Evolutionary conservation across 2,113 vertebrate species (phyloP).

Genomic region (Sturnira hondurensis): DNA sequence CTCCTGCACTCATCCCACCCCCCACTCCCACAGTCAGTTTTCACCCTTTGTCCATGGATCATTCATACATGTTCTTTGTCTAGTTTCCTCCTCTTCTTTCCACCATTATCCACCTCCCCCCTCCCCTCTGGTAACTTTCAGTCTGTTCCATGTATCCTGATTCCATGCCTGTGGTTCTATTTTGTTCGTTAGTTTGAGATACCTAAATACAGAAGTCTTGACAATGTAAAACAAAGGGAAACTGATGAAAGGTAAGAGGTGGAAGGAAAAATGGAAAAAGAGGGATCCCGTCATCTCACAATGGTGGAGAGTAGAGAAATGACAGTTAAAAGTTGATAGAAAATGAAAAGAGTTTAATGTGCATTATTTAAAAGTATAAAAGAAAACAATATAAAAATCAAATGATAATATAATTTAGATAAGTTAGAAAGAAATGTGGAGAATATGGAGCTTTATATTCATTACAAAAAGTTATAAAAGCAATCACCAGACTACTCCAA

Average conservation of each 20-base stretch:
- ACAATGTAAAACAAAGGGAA: conserved; percentile 1
- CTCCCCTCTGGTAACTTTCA: no score
- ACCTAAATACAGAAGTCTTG: neutral
- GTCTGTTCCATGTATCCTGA: no score
- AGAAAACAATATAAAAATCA: neutral
- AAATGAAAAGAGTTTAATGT: neutral
- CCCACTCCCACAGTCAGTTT: no score
- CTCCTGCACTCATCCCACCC: no score
- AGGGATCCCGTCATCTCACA: neutral
- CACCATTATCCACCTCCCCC: no score
- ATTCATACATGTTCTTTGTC: no score
- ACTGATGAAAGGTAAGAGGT: neutral
- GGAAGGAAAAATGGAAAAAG: neutral
- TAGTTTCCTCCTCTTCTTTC: no score
- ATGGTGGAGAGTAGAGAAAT: neutral
- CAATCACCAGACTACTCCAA: neutral
- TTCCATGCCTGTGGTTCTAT: no score
- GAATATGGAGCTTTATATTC: neutral
- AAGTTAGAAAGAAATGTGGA: neutral
- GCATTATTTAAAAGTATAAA: neutral
- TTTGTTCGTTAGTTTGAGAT: neutral
- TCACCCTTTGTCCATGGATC: no score
- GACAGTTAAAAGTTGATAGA: neutral
- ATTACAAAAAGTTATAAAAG: neutral
- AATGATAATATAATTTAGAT: neutral